Percentiles rank a stretch among this genome's conserved stretches.
Conservation (phyloP, 2,797 vertebrate species). For the Eulemur mongoz region DNA sequence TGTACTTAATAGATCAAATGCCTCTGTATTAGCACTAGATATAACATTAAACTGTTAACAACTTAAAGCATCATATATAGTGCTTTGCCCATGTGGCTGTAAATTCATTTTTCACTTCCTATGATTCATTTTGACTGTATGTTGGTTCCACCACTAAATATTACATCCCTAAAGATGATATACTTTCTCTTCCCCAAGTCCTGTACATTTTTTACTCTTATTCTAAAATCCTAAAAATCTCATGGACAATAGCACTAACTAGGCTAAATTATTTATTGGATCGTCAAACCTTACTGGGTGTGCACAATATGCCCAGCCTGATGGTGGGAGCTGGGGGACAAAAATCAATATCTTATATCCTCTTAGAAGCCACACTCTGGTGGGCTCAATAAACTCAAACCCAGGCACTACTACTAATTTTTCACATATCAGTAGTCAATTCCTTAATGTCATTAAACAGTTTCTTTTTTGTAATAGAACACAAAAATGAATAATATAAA, state of each 20-base stretch:
- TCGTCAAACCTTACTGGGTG: background rate
- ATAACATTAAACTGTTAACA: background rate
- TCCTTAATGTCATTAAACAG: background rate
- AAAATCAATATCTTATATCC: background rate
- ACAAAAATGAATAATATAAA: background rate
- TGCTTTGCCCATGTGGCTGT: background rate
- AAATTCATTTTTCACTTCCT: background rate
- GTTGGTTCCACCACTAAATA: background rate
- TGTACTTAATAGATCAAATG: background rate
- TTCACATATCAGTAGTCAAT: background rate
- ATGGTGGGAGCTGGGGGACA: background rate
- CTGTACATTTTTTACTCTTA: background rate
- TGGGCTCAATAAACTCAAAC: background rate
- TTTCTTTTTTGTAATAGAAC: background rate
- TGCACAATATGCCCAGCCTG: too few species aligned
- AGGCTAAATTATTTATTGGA: background rate
- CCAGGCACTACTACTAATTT: background rate
- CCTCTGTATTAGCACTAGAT: background rate
- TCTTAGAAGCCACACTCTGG: background rate
- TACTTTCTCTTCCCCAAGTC: background rate
- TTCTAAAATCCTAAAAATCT: background rate
- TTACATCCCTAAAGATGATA: background rate
- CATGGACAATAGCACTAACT: background rate
- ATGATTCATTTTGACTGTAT: background rate
- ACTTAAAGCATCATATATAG: background rate